Evolutionary conservation across 2,888 invertebrate species (phyloP).

Genomic region (Mythimna vitellina): DNA sequence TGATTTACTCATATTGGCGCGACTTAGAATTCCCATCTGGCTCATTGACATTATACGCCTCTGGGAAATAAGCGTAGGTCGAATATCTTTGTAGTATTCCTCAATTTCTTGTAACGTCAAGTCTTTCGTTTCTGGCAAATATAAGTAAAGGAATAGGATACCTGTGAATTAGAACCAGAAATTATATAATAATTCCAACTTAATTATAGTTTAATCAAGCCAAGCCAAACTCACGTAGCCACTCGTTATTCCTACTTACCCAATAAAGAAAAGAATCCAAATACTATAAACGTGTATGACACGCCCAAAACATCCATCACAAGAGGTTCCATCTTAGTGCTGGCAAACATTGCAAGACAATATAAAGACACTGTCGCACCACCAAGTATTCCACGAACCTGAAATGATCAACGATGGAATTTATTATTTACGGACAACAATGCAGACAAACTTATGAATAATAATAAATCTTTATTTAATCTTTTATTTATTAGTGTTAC

Average conservation of each 20-base stretch:
- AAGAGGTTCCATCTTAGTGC: slow-evolving; percentile 68
- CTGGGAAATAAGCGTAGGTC: slow-evolving; percentile 81
- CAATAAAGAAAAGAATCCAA: slow-evolving; percentile 70
- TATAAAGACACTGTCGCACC: slow-evolving; percentile 88
- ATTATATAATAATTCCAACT: neutral
- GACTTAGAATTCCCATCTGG: neutral
- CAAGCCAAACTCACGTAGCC: neutral
- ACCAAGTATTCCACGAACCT: slow-evolving; percentile 91
- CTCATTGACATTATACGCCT: slow-evolving; percentile 51
- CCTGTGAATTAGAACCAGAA: slow-evolving; percentile 72
- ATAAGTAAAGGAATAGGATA: slow-evolving; percentile 89
- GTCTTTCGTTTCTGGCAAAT: slow-evolving; percentile 92
- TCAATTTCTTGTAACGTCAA: slow-evolving; percentile 92
- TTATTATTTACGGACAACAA: neutral
- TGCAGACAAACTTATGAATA: neutral
- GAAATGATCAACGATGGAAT: slow-evolving; percentile 59
- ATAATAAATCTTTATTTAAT: too few relatives aligned
- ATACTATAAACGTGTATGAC: slow-evolving; percentile 62
- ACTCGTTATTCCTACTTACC: slow-evolving; percentile 64
- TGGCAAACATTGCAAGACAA: slow-evolving; percentile 70
- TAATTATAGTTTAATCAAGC: neutral
- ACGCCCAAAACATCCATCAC: slow-evolving; percentile 67
- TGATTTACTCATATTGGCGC: neutral
- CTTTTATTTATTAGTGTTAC: too few relatives aligned
- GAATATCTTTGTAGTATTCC: slow-evolving; percentile 91